These are phyloP conservation scores for Montipora efflorescens DNA, from an alignment of 64 coral and sea anemone genomes.

Conservation along the genomic window DNA sequence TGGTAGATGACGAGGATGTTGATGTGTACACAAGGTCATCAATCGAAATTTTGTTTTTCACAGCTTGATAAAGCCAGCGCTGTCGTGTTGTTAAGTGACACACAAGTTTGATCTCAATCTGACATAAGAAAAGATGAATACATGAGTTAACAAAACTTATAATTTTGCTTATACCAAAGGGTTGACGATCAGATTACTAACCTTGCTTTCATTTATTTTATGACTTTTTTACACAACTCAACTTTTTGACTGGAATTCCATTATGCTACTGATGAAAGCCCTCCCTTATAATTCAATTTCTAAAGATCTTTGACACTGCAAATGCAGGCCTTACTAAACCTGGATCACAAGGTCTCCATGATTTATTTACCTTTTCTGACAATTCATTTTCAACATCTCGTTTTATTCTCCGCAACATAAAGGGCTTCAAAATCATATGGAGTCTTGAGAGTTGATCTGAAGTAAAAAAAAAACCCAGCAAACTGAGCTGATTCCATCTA, in stretches of 20 bases:
- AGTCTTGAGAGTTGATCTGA: constrained; percentile 96
- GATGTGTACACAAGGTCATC: constrained; percentile 97
- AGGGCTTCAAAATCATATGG: constrained; percentile 99
- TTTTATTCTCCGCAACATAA: constrained; percentile 99
- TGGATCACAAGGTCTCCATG: no score
- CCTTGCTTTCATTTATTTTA: no score
- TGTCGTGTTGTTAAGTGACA: constrained; percentile 94
- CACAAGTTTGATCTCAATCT: constrained; percentile 99
- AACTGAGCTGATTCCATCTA: not conserved
- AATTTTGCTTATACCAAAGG: no score
- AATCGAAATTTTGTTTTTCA: constrained; percentile 97
- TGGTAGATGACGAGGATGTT: constrained; percentile 81
- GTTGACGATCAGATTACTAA: no score
- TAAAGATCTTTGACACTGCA: no score
- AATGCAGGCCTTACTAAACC: no score
- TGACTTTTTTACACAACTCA: no score
- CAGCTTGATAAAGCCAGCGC: constrained; percentile 92
- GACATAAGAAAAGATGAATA: not conserved
- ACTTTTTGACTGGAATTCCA: no score
- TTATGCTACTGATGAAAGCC: no score
- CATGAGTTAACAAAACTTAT: no score
- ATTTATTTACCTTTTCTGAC: constrained; percentile 91
- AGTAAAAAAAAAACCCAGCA: not conserved
- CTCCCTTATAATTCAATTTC: no score
- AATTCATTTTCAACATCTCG: constrained; percentile 98